Base-by-base conservation (phyloP, 2,888 invertebrate genomes). In the Dicranocentrus wangi region DNA sequence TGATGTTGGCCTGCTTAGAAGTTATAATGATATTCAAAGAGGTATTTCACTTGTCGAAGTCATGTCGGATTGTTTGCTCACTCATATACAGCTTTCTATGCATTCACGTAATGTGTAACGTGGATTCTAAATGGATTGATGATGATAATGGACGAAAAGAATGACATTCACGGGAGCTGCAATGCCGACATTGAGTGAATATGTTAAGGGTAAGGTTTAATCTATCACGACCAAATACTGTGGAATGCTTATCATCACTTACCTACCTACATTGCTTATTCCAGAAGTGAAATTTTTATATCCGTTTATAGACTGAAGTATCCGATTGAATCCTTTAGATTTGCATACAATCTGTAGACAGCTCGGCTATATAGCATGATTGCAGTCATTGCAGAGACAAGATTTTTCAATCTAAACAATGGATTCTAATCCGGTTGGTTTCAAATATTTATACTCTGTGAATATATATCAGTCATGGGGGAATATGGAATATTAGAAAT, bases 1-100 rank as follows among this genome's bases (percentile, higher is more conserved):
- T 47, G 51, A 51, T 19, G 61, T 72, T 61, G 47, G 60, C 19
- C 23, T 61, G 23, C 19, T 42, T 25, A 15, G 19, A 47, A 61
- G 53, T 28, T 28, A 61, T 5, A 55, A 53, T 47, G 28, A 71
- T 72, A 72, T 61, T 61, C 47, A 27, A 47, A 60, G 43, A 72
- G 43, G 61, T 47, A 47, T 61, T 72, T 72, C 72, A 72, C 72
- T 72, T 61, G 72, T 72, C 51, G 61, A 61, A 72, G 51, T 61
- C 32, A 61, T 72, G 72, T 72, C 51, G 47, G 60, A 72, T 51
- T 72, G 72, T 72, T 72, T 72, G 60, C 72, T 51, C 61, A 61
- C 21, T 43, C 61, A 21, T 51, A 19, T 51, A 19, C 19, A 19
- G 51, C 51, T 19, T 51, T n/a, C 3, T 17, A 15, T 51, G 19